These are phyloP conservation scores for Seriola aureovittata DNA, from an alignment of 2,113 vertebrate genomes.

Conservation along the genomic window DNA sequence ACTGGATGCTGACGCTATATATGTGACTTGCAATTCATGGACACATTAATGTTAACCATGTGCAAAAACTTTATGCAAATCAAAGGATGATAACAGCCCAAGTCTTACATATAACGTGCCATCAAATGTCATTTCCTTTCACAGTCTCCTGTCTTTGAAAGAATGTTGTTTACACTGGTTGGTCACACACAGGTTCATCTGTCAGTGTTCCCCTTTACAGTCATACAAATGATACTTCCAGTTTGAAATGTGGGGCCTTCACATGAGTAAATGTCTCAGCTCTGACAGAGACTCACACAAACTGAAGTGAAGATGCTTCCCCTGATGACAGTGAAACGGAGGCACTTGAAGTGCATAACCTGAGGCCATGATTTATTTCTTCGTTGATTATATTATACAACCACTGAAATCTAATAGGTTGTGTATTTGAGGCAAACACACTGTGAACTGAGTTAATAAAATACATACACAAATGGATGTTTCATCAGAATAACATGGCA, in stretches of 20 bases:
- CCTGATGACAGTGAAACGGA: too few relatives aligned
- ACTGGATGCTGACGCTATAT: neutral
- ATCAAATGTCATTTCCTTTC: neutral
- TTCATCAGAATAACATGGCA: neutral
- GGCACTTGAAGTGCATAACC: neutral
- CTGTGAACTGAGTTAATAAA: neutral
- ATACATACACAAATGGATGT: neutral
- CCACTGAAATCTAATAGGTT: neutral
- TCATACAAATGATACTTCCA: too few relatives aligned
- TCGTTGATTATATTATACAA: constrained; percentile 12
- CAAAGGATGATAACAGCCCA: neutral
- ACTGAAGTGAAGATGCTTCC: too few relatives aligned
- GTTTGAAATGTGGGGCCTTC: too few relatives aligned
- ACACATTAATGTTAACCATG: neutral
- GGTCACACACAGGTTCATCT: neutral
- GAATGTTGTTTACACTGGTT: constrained; percentile 2
- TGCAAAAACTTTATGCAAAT: neutral
- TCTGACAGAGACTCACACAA: too few relatives aligned
- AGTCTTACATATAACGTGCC: too few relatives aligned
- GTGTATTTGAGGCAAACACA: neutral
- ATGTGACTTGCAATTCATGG: neutral
- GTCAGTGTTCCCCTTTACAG: neutral
- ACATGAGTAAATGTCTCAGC: too few relatives aligned
- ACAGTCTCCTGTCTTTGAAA: neutral
- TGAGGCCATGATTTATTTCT: constrained; percentile 8